phyloP scores from a whole-genome alignment of 2,113 vertebrate species.

The Centropus bengalensis region DNA sequence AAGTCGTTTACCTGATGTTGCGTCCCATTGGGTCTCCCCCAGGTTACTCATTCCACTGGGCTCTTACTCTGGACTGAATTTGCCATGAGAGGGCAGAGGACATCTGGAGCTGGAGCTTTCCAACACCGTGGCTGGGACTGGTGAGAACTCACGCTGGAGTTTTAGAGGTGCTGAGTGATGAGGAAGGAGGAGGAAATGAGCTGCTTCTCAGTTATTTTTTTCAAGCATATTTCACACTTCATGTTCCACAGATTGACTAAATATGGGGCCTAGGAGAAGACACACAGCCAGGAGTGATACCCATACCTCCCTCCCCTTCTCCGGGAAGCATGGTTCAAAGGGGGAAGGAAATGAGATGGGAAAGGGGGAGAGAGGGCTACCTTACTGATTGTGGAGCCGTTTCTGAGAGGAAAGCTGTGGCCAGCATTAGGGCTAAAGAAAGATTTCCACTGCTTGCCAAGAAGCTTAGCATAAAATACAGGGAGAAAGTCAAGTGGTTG shows the following conservation, averaged over 20 bases:
- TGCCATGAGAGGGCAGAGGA: not conserved
- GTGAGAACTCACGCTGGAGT: not conserved
- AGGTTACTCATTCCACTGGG: not conserved
- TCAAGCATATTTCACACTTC: not conserved
- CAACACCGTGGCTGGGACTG: not conserved
- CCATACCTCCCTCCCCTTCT: not conserved
- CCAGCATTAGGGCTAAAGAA: not conserved
- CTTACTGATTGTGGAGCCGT: not conserved
- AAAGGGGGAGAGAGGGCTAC: not conserved
- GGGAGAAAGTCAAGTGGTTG: not conserved
- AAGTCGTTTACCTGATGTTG: not conserved
- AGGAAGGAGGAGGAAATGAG: conserved; percentile 8
- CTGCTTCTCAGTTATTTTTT: not conserved
- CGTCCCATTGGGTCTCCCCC: not conserved
- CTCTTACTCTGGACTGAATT: not conserved
- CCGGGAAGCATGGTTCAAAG: not conserved
- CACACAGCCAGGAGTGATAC: not conserved
- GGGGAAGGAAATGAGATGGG: not conserved
- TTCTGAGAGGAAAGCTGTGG: not conserved
- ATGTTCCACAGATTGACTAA: not conserved
- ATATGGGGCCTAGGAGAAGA: not conserved
- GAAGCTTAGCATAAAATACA: not conserved
- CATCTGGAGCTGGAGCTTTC: not conserved
- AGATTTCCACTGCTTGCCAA: not conserved
- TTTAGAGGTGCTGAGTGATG: not conserved